Evolutionary conservation across 2,113 vertebrate genomes (phyloP), one percentile per base, ranked within the genome.

Genomic region (Talpa occidentalis): DNA sequence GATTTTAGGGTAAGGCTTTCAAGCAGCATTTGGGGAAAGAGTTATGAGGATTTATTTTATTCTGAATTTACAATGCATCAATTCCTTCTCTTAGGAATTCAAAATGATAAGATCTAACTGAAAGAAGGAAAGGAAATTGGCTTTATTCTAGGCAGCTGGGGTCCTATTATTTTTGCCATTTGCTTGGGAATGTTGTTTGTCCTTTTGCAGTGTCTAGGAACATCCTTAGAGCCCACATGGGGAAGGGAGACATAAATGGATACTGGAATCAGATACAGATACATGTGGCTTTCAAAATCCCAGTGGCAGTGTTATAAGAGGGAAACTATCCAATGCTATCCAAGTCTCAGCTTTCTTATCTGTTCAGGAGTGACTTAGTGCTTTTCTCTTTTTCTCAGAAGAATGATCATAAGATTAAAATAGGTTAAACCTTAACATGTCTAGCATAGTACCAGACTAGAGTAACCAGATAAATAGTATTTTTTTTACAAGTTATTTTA

Each of bases 71-170:
- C 24, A 76, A 89, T n/a, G 2, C 35, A 64, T 42, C 24, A 26
- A 59, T 47, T 74, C 5, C 56, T 79, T 88, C 70, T 74, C 44
- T 73, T 69, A 21, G 40, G 44, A 81, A 91, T 87, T 90, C 44
- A 40, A 15, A 90, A 74, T 66, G 37, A 28, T 70, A 49, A 60
- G 6, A 52, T 42, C 69, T 54, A 26, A 8, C 10, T 73, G 16
- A 56, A 91, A 85, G 7, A 82, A 81, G 64, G 19, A 87, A 52
- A 67, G 12, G 47, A n/a, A 87, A 37, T 15, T 32, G 6, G 6
- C 8, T 78, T 73, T 85, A n/a, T 64, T 70, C 10, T n/a, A 3
- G 26, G 8, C 35, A 72, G 6, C 15, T 40, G 14, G 10, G 5
- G 37, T 91, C 47, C 82, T 5, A 5, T 35, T 62, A 32, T 12